Percentiles rank a stretch among this genome's conserved stretches.
Conservation (phyloP, 1,140 invertebrate species). For the Drosophila hydei region DNA sequence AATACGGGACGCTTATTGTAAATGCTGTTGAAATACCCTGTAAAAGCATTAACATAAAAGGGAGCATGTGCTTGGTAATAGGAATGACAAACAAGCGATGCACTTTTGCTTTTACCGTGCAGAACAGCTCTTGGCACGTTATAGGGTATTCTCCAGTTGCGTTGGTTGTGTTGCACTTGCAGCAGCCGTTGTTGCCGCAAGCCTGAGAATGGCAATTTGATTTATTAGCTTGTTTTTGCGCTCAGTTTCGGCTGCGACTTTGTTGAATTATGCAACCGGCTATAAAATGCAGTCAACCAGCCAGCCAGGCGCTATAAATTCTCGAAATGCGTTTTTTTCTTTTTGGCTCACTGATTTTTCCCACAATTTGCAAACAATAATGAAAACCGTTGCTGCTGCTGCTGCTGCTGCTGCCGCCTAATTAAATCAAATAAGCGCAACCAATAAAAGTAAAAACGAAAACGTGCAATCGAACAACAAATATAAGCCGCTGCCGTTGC, state of each 20-base stretch:
- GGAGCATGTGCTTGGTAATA: not conserved
- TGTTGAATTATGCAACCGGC: slow-evolving; percentile 50
- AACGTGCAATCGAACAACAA: slow-evolving; percentile 43
- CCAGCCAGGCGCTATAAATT: slow-evolving; percentile 49
- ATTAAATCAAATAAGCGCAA: slow-evolving; percentile 71
- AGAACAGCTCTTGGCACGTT: not conserved
- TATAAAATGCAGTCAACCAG: slow-evolving; percentile 55
- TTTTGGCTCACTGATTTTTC: slow-evolving; percentile 67
- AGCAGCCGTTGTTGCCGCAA: slow-evolving; percentile 43
- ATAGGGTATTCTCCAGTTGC: slow-evolving; percentile 8
- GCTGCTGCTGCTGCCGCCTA: slow-evolving; percentile 42
- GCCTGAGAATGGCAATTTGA: slow-evolving; percentile 80
- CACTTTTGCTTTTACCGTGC: no score
- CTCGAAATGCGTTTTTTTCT: slow-evolving; percentile 50
- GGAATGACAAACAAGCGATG: not conserved
- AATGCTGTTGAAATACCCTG: slow-evolving; percentile 38
- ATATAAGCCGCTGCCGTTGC: slow-evolving; percentile 22
- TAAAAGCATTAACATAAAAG: slow-evolving; percentile 1
- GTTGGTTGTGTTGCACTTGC: slow-evolving; percentile 48
- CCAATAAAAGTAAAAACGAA: slow-evolving; percentile 60
- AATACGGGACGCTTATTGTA: slow-evolving; percentile 60
- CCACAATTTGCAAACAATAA: slow-evolving; percentile 81
- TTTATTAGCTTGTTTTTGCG: slow-evolving; percentile 75
- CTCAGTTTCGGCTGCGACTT: slow-evolving; percentile 59
- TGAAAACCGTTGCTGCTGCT: slow-evolving; percentile 52